These are phyloP conservation scores for Xiphorhynchus elegans DNA, from an alignment of 2,113 vertebrate genomes.

Conservation along the genomic window DNA sequence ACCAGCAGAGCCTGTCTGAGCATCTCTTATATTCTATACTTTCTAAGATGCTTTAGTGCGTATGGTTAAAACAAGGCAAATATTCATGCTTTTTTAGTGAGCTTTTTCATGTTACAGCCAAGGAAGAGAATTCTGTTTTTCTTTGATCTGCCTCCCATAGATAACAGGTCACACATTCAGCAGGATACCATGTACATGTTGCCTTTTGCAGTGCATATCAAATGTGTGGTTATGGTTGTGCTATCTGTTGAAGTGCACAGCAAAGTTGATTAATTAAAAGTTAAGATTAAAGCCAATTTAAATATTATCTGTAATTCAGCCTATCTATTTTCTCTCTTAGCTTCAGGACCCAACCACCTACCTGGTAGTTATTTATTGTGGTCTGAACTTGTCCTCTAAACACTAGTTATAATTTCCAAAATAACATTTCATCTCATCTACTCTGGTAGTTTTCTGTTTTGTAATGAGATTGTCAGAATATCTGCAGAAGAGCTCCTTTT, in stretches of 20 bases:
- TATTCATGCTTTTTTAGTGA: not conserved
- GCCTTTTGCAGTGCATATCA: not conserved
- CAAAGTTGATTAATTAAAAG: constrained; percentile 12
- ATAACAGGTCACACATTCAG: not conserved
- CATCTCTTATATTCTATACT: not conserved
- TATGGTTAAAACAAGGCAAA: not conserved
- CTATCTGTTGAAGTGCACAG: not conserved
- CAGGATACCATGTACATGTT: not conserved
- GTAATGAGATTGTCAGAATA: not conserved
- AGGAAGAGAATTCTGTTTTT: not conserved
- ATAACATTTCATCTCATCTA: not conserved
- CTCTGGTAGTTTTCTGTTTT: not conserved
- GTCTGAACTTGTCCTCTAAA: not conserved
- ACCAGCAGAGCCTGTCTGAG: not conserved
- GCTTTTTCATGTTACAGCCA: not conserved
- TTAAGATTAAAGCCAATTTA: not conserved
- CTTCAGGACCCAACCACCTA: not conserved
- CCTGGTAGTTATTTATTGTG: not conserved
- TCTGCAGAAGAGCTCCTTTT: not conserved
- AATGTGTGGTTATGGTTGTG: not conserved
- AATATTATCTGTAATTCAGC: not conserved
- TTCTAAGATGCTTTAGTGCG: not conserved
- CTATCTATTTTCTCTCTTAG: not conserved
- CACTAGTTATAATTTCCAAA: constrained; percentile 6
- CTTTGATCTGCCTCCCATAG: not conserved